Base-by-base conservation (phyloP, 30 jellyfish, hydroid and myxozoan genomes). In the Aurelia coerulea region DNA sequence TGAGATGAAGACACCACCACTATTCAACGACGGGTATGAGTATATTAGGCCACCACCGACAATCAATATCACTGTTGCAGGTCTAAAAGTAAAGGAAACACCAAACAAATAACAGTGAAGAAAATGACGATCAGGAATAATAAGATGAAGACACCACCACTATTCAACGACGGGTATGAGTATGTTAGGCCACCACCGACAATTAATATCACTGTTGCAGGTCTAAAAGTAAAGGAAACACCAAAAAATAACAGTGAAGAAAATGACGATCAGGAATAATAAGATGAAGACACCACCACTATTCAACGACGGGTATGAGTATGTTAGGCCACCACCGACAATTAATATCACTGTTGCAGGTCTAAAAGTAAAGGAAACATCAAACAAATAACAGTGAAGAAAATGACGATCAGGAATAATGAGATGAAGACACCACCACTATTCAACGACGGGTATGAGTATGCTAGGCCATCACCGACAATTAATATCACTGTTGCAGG, bases 171-270 rank as follows among this genome's bases (percentile, higher is more conserved):
- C 6, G 91, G 91, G 80, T 74, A 94, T 34, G 98, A 97, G 63
- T 94, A 94, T 33, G 85, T 39, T 70, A 94, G 88, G 35, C 98
- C 98, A 58, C 98, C 98, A 35, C 96, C 98, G 42, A 94, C 87
- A 54, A 94, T 82, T 88, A 94, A 76, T 1, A 94, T 64, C 16
- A 94, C 98, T 9, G 98, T 94, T 4, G 98, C 29, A 23, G 29
- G 29, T 23, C 29, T 23, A 23, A 23, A 23, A 23, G 29, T 23
- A 23, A 23, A 23, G 29, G 29, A 23, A 23, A 23, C 29, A 23
- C 81, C 80, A 94, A 74, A 70, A 94, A 63, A 94, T 77, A 11
- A 94, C 34, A 65, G 93, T 73, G 83, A 60, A 94, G 42, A 83
- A 54, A 14, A 60, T 10, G 10, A 90, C 88, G 10, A 89, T 65